Percentiles rank a stretch among this genome's conserved stretches.
Evolutionary conservation across 2,113 vertebrate species (phyloP).

Genomic region (Dromas ardeola): DNA sequence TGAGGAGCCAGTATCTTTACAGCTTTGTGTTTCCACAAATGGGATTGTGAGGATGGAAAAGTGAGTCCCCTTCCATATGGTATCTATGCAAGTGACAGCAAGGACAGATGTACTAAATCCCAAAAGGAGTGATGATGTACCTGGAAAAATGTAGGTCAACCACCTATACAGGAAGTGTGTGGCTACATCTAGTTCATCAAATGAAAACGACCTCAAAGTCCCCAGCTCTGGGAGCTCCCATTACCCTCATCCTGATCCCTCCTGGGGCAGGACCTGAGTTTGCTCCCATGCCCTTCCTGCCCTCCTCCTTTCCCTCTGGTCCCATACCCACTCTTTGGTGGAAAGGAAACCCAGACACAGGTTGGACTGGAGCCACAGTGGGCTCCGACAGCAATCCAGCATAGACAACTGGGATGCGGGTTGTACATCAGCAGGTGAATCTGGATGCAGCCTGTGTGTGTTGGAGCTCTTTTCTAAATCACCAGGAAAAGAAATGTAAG

Average conservation of each 20-base stretch:
- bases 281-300: not conserved
- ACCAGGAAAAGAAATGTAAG: not conserved
- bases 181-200: accelerated
- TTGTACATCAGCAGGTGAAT: not conserved
- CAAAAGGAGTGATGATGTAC: not conserved
- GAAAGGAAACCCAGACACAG: not conserved
- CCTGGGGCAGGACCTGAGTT: not conserved
- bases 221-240: not conserved
- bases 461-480: not conserved
- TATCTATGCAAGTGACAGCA: not conserved
- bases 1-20: not conserved
- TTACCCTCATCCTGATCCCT: not conserved
- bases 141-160: not conserved
- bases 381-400: not conserved
- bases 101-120: not conserved
- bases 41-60: not conserved
- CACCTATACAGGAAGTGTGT: not conserved
- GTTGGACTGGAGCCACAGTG: not conserved
- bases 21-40: accelerated
- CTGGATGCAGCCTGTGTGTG: not conserved
- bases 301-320: not conserved
- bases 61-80: not conserved
- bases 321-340: not conserved
- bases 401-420: not conserved
- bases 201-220: not conserved